phyloP scores from a whole-genome alignment of 1,140 invertebrate genomes.

The Penaeus japonicus region DNA sequence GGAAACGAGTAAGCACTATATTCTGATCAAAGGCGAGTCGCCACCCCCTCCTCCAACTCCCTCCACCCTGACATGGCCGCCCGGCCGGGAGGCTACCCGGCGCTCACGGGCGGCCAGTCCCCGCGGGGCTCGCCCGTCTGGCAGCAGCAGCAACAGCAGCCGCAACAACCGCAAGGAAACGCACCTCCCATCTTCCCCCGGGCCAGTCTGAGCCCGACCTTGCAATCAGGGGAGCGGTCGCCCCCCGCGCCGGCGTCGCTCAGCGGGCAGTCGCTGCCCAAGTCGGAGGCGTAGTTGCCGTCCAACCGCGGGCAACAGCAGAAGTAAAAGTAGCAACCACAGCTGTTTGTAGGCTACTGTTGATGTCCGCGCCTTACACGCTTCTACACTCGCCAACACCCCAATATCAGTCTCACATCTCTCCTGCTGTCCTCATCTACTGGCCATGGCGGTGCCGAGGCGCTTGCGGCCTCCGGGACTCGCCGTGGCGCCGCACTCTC shows the following conservation, averaged over 20 bases:
- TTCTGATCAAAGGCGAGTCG: conserved; percentile 53
- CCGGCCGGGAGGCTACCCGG: conserved; percentile 35
- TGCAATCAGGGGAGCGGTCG: conserved; percentile 48
- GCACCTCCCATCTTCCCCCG: conserved; percentile 52
- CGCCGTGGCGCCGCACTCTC: not conserved
- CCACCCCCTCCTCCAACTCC: conserved; percentile 55
- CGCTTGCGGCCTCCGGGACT: no score
- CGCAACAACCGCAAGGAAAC: conserved; percentile 25
- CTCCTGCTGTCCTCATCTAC: conserved; percentile 33
- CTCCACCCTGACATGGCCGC: conserved; percentile 60
- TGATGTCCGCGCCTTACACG: conserved; percentile 46
- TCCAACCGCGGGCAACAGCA: conserved; percentile 53
- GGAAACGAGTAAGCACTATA: conserved; percentile 62
- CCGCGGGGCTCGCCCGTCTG: conserved; percentile 49
- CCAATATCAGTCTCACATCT: conserved; percentile 27
- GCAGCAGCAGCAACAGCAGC: conserved; percentile 55
- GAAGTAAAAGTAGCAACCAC: conserved; percentile 43
- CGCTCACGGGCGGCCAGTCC: conserved; percentile 35
- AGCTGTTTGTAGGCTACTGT: conserved; percentile 48
- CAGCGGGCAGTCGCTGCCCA: conserved; percentile 48
- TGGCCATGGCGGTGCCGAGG: conserved; percentile 11
- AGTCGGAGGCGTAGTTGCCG: conserved; percentile 54
- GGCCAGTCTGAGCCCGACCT: conserved; percentile 45
- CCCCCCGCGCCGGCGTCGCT: conserved; percentile 32
- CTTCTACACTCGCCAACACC: conserved; percentile 50